phyloP scores from a whole-genome alignment of 2,888 invertebrate genomes.

The Tetramorium bicarinatum region DNA sequence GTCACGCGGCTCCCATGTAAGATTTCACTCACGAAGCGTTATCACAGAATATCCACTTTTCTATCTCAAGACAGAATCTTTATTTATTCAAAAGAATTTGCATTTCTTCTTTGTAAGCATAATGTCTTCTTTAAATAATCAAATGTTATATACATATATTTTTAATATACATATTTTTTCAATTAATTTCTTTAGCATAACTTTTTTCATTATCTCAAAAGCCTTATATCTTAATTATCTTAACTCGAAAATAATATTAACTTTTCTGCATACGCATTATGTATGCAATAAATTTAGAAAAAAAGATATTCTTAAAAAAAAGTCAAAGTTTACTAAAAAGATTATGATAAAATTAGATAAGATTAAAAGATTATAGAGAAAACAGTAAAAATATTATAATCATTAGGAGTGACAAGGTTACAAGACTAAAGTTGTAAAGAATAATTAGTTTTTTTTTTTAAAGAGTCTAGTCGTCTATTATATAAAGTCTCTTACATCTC shows the following conservation, averaged over 20 bases:
- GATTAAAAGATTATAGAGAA: neutral
- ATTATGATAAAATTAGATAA: neutral
- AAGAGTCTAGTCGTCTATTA: neutral
- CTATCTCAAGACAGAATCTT: neutral
- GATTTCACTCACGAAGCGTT: conserved; percentile 3
- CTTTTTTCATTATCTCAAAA: neutral
- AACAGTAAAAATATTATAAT: neutral
- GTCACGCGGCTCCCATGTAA: conserved; percentile 31
- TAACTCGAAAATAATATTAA: neutral
- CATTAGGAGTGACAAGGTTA: neutral
- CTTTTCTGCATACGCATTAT: neutral
- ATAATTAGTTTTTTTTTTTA: conserved; percentile 14
- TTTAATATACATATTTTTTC: neutral
- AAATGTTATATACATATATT: neutral
- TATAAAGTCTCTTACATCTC: conserved; percentile 12
- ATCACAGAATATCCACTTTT: neutral
- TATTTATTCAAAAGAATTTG: neutral
- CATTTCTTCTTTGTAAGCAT: neutral
- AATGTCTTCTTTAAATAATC: neutral
- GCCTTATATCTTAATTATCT: neutral
- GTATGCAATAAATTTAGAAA: neutral
- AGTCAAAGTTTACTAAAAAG: conserved; percentile 6
- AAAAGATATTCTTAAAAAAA: neutral
- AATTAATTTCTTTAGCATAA: neutral
- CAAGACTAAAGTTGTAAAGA: neutral